Conservation (phyloP, 2,888 invertebrate genomes). For the Rhaphigaster nebulosa region DNA sequence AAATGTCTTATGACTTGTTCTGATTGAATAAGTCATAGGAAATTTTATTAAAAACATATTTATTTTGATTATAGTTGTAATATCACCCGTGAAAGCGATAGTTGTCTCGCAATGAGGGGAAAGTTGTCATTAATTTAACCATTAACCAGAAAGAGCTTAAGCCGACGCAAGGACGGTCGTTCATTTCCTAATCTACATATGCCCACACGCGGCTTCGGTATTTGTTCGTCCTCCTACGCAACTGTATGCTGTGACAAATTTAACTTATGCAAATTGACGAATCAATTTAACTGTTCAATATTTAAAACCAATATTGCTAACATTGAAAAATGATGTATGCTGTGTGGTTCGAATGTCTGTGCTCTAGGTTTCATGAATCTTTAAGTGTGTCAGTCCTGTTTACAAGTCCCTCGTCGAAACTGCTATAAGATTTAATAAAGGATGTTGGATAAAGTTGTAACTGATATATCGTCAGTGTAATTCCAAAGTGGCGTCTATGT, state of each 20-base stretch:
- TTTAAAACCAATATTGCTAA: conserved; percentile 42
- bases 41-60: no score
- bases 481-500: no score
- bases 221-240: conserved; percentile 46
- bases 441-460: not conserved
- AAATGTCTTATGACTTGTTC: no score
- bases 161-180: conserved; percentile 22
- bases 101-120: not conserved
- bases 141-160: conserved; percentile 32
- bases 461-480: no score
- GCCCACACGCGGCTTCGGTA: conserved; percentile 39
- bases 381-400: conserved; percentile 25
- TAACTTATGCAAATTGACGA: conserved; percentile 50
- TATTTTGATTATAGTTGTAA: no score
- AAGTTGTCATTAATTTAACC: conserved; percentile 38
- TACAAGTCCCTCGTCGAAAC: conserved; percentile 8
- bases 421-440: not conserved
- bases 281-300: conserved; percentile 50
- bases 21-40: no score
- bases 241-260: conserved; percentile 9
- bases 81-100: conserved; percentile 12
- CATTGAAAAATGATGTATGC: conserved; percentile 43
- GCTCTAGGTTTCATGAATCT: not conserved
- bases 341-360: not conserved
- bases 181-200: conserved; percentile 19